Percentiles rank a stretch among this genome's conserved stretches.
These are phyloP conservation scores for Corvus moneduloides DNA, from an alignment of 2,113 vertebrate species.

Conservation along the genomic window DNA sequence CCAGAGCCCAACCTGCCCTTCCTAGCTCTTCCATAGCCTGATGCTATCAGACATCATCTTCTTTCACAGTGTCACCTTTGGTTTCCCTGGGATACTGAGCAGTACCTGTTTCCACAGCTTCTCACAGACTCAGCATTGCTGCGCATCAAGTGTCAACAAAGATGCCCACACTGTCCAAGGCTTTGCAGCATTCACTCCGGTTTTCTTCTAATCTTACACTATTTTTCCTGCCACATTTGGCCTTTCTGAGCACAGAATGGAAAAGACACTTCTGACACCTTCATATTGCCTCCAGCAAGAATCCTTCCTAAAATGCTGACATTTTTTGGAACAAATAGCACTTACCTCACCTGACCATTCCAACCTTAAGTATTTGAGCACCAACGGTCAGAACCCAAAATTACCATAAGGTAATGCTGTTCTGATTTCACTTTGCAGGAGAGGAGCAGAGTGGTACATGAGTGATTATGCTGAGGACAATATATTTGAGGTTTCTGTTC, in stretches of 20 bases:
- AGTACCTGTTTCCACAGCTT: not conserved
- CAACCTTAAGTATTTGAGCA: not conserved
- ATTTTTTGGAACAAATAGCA: not conserved
- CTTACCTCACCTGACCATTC: not conserved
- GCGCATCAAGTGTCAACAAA: not conserved
- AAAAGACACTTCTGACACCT: not conserved
- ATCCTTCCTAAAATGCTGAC: not conserved
- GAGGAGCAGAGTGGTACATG: accelerated
- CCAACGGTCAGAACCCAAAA: not conserved
- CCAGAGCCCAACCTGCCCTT: not conserved
- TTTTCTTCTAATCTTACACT: not conserved
- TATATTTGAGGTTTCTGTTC: not conserved
- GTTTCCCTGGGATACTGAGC: not conserved
- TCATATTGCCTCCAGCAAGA: not conserved
- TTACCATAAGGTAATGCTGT: not conserved
- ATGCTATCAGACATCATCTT: not conserved
- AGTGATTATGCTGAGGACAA: not conserved
- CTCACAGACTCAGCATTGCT: not conserved
- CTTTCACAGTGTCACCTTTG: not conserved
- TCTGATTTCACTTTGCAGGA: accelerated
- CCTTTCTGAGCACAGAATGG: not conserved
- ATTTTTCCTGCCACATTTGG: not conserved
- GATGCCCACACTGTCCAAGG: not conserved
- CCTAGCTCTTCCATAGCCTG: not conserved
- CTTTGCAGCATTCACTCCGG: not conserved